Base-by-base conservation (phyloP, 92 coral and sea anemone genomes). In the Porites cylindrica region DNA sequence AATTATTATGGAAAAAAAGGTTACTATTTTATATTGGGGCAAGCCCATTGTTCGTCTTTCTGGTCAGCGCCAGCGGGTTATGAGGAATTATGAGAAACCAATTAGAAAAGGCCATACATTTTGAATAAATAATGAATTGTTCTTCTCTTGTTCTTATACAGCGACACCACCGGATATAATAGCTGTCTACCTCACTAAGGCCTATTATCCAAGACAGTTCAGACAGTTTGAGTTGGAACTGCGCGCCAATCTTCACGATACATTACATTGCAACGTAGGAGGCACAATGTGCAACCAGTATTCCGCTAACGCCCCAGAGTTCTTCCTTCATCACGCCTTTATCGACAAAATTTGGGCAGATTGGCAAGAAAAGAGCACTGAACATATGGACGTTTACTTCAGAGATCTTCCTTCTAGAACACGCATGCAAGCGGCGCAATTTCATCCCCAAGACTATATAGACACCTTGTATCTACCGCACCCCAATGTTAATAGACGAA, bases 331-430 rank as follows among this genome's bases (percentile, higher is more conserved):
- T n/a, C 87, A 83, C 32, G 61, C 66, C 7, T 72, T 72, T 20
- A 74, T 83, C 18, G 87, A 83, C 60, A 83, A 83, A 62, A 72
- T 83, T 50, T 83, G 87, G 87, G 87, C 87, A 4, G 76, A 72
- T 20, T 83, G 87, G 87, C 87, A 83, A 21, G 87, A 72, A 51
- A 60, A 71, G 70, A 63, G 87, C 10, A 63, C n/a, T 19, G 60
- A n/a, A n/a, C 80, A 83, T 5, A 53, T 63, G 77, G n/a, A 59
- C 1, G 80, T 21, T 1, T 72, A 72, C 63, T 83, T 59, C 47
- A 14, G 54, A 60, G 19, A 8, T 21, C 63, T 72, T 18, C 23
- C 50, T 14, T 20, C 69, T 5, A 18, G n/a, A 17, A 23, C 23
- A 32, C 79, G n/a, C 1, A 17, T 83, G 70, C 21, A 11, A 6